phyloP scores from a whole-genome alignment of 2,797 vertebrate genomes.

The Toxotes lorentzi region DNA sequence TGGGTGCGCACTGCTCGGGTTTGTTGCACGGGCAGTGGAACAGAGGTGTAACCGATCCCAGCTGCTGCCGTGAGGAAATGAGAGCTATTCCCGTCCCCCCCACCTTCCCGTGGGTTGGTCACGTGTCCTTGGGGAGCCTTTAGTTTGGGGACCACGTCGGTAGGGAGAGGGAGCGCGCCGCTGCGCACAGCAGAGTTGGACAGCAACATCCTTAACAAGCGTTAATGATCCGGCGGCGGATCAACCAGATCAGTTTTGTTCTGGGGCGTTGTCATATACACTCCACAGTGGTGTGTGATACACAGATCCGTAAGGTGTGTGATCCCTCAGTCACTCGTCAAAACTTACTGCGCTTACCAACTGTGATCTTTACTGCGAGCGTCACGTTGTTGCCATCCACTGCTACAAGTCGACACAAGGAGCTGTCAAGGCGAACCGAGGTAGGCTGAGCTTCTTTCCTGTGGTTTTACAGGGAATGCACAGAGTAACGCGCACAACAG shows the following conservation, averaged over 20 bases:
- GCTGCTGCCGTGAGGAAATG: slow-evolving; percentile 69
- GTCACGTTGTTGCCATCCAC: slow-evolving; percentile 50
- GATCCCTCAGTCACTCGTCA: slow-evolving; percentile 50
- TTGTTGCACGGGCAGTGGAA: slow-evolving; percentile 52
- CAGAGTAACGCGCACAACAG: slow-evolving; percentile 14
- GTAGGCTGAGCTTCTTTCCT: slow-evolving; percentile 63
- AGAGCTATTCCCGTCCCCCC: slow-evolving; percentile 77
- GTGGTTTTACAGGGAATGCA: neutral
- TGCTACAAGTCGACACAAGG: slow-evolving; percentile 53
- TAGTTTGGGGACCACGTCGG: slow-evolving; percentile 64
- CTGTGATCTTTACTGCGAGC: slow-evolving; percentile 48
- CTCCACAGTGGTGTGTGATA: neutral
- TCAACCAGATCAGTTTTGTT: slow-evolving; percentile 55
- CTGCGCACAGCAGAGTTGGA: slow-evolving; percentile 69
- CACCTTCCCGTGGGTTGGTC: slow-evolving; percentile 75
- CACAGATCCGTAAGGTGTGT: slow-evolving; percentile 28
- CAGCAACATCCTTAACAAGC: slow-evolving; percentile 60
- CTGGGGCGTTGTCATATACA: slow-evolving; percentile 60
- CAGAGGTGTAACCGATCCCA: slow-evolving; percentile 78
- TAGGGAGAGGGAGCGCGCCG: slow-evolving; percentile 57
- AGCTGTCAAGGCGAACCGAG: slow-evolving; percentile 66
- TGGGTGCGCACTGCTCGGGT: slow-evolving; percentile 31
- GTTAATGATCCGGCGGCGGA: slow-evolving; percentile 46
- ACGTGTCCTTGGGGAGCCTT: slow-evolving; percentile 85
- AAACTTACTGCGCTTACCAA: slow-evolving; percentile 74